Conservation (phyloP, 2,888 invertebrate genomes). For the Furcula furcula region DNA sequence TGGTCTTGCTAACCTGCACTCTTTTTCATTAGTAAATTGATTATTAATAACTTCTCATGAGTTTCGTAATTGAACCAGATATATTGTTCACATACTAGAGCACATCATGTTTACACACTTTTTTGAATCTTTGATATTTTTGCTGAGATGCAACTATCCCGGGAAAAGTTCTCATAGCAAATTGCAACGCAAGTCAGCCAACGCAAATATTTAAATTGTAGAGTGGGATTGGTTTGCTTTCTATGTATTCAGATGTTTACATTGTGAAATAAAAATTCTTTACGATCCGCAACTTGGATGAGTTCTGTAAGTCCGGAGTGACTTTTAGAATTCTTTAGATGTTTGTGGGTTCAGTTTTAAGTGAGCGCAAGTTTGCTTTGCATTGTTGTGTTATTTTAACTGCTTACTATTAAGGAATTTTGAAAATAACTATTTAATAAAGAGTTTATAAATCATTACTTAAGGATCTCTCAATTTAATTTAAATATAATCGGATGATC, state of each 20-base stretch:
- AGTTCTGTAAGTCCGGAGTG: conserved; percentile 8
- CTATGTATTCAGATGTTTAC: conserved; percentile 70
- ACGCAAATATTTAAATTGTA: conserved; percentile 77
- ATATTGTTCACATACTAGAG: conserved; percentile 9
- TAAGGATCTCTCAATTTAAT: no score
- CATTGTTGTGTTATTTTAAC: no score
- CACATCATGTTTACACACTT: conserved; percentile 39
- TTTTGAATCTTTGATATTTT: conserved; percentile 36
- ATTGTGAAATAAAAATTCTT: conserved; percentile 64
- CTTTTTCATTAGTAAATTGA: no score
- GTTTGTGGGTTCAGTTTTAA: no score
- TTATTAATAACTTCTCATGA: no score
- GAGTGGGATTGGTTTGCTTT: conserved; percentile 77
- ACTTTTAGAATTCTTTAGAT: no score
- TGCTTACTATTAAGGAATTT: no score
- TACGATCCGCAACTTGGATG: conserved; percentile 29
- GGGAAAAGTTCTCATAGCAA: conserved; percentile 55
- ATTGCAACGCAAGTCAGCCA: conserved; percentile 67
- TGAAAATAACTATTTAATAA: no score
- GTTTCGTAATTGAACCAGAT: no score
- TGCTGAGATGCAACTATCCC: conserved; percentile 25
- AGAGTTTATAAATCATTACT: no score
- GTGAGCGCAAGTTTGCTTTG: no score
- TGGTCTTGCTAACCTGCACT: no score
- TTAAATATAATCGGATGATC: background rate